Evolutionary conservation across 2,113 vertebrate genomes (phyloP), one percentile per base, ranked within the genome.

Genomic region (Muscicapa adusta): DNA sequence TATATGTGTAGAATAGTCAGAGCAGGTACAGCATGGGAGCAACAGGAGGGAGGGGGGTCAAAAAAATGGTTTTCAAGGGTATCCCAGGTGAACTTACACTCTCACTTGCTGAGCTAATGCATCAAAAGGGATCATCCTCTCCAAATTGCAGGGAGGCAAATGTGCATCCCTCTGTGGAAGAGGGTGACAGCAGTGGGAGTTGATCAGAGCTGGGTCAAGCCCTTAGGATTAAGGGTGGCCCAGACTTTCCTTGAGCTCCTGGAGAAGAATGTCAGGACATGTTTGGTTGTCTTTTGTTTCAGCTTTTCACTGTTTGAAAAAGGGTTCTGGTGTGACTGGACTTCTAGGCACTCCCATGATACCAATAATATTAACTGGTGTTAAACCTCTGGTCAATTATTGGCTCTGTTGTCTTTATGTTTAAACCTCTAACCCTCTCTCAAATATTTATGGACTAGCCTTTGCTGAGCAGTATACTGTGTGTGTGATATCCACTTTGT

Each of bases 331-430:
- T 1, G 1, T 72, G 81, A 76, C 54, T 89, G 63, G 60, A 54
- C 20, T 85, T 82, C 28, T 47, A 66, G 74, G 42, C 50, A 29
- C 28, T 89, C 51, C 48, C 24, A 26, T 3, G 28, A 42, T 67
- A 50, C 25, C 82, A 88, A 14, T 83, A 72, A 86, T 34, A 80
- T 40, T 40, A 71, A 62, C 48, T 86, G 75, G n/a, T 78, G 25
- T 84, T 83, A 88, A 91, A 86, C 25, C 14, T 66, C 63, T 88
- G 45, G 23, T 81, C 2, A 2, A 45, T 66, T 85, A 58, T 14
- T 87, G 45, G 34, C 33, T 86, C 65, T 94, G 28, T 48, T 89
- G 76, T 66, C 70, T 79, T 65, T 72, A 47, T 33, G 60, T 84
- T 91, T 84, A 57, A 89, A 45, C 80, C 47, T 90, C 56, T 56